These are phyloP conservation scores for Cinclus cinclus DNA, from an alignment of 2,113 vertebrate genomes.

Conservation along the genomic window DNA sequence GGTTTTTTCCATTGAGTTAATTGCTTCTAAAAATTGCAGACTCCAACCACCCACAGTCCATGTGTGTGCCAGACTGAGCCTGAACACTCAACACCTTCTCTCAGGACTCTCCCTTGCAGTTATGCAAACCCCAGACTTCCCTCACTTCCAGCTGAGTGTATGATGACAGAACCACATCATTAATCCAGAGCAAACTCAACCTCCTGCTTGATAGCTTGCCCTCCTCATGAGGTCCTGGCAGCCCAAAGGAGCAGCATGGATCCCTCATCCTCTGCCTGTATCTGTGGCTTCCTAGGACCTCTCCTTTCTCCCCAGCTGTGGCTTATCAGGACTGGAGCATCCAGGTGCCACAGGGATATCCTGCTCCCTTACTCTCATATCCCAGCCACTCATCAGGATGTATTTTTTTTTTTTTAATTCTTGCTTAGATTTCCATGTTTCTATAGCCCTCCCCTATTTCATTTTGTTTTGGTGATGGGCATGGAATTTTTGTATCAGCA, in stretches of 20 bases:
- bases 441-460: not conserved
- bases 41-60: not conserved
- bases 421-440: not conserved
- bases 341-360: too few relatives aligned
- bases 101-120: not conserved
- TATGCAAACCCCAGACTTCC: not conserved
- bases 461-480: not conserved
- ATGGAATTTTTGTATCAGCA: not conserved
- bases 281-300: fast-evolving
- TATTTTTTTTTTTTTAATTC: not conserved
- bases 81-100: not conserved
- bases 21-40: not conserved
- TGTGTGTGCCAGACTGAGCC: not conserved
- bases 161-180: fast-evolving
- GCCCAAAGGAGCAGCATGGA: not conserved
- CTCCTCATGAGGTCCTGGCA: not conserved
- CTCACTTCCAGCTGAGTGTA: not conserved
- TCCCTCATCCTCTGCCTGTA: fast-evolving
- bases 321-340: not conserved
- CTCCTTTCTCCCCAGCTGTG: not conserved
- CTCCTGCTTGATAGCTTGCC: not conserved
- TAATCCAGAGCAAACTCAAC: not conserved
- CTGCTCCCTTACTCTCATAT: not conserved
- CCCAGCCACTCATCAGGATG: not conserved
- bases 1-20: not conserved